phyloP scores from a whole-genome alignment of 2,113 vertebrate species.

The Tonatia bakeri region DNA sequence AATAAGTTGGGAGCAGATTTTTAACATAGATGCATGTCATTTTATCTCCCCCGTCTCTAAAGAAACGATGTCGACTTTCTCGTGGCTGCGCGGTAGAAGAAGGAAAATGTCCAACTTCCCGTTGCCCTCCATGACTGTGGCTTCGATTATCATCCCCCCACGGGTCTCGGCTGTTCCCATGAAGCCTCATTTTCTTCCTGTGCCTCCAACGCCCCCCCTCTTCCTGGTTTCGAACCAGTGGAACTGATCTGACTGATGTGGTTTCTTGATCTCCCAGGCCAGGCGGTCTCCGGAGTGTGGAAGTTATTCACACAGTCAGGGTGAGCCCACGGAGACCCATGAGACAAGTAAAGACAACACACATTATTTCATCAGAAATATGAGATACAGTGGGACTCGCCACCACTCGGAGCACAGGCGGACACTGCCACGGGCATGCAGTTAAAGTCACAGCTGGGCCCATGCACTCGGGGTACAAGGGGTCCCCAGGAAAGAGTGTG shows the following conservation, averaged over 20 bases:
- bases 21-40: conserved; percentile 14
- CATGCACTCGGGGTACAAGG: rapidly evolving
- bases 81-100: background rate
- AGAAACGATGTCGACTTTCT: background rate
- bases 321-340: background rate
- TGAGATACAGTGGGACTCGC: background rate
- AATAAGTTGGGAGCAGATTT: background rate
- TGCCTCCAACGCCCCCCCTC: background rate
- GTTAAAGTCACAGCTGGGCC: rapidly evolving
- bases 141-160: background rate
- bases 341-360: too few species aligned
- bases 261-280: background rate
- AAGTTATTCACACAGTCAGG: background rate
- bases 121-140: background rate
- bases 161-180: background rate
- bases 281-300: background rate
- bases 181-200: background rate
- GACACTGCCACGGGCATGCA: rapidly evolving
- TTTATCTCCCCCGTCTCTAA: background rate
- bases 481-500: rapidly evolving
- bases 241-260: background rate
- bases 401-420: rapidly evolving
- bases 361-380: background rate
- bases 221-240: background rate
- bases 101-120: background rate